Base-by-base conservation (phyloP, 2,113 vertebrate species). In the Hyperopisus bebe region DNA sequence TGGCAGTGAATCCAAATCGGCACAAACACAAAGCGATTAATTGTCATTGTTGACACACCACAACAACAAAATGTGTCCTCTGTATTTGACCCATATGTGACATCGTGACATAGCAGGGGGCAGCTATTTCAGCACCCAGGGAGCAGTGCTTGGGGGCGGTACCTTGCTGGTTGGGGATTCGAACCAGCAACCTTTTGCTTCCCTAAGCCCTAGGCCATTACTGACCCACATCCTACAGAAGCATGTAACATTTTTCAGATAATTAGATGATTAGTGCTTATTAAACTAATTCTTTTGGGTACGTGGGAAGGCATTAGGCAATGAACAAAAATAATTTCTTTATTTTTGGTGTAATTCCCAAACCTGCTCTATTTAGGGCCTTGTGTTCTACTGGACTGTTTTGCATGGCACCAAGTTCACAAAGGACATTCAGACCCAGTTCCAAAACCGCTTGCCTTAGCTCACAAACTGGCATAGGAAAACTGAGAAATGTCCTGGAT, bases 181-280 rank as follows among this genome's bases (percentile, higher is more conserved):
- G 19, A 21, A 55, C 19, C 53, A 55, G 53, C 53, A 55, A 55
- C 19, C 53, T 55, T 55, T 55, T 21, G 19, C 19, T 55, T 55
- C 53, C 53, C 5, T 21, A 55, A 55, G 53, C 53, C 53, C 19
- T 55, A 55, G 53, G 19, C 53, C 53, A 6, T 21, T 55, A 21
- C 19, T 55, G 19, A 21, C 70, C 31, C 70, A 77, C 13, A 6
- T 80, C 17, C 31, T 80, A 42, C 31, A 80, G 74, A 80, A 80
- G 74, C 74, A 77, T 80, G 74, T 80, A 80, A 80, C 31, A 80
- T 80, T 24, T 84, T 47, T 84, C 44, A 84, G 82, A 84, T 47
- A 84, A 42, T 82, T 15, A 42, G 39, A 42, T 44, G 13, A 55
- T 55, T 55, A 55, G 24, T 42, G 44, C 42, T 84, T 84, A 10